phyloP scores from a whole-genome alignment of 2,888 invertebrate genomes.

The Ctena decussata region DNA sequence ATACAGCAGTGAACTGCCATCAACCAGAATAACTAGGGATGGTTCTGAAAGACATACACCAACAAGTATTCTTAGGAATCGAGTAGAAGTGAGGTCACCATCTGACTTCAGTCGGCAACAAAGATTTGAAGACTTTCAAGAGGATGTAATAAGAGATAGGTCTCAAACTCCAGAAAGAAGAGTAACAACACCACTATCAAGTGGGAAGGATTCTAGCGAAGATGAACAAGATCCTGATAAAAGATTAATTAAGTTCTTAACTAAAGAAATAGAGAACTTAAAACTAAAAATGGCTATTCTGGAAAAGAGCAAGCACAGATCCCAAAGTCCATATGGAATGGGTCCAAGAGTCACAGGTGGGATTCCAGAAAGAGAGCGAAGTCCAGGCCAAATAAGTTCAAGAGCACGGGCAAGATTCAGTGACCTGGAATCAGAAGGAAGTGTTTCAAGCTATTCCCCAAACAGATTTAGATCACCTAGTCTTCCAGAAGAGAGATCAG shows the following conservation, averaged over 20 bases:
- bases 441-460: constrained; percentile 51
- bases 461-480: constrained; percentile 34
- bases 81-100: constrained; percentile 43
- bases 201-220: background rate
- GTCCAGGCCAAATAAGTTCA: constrained; percentile 62
- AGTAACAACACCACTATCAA: constrained; percentile 25
- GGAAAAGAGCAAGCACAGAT: constrained; percentile 62
- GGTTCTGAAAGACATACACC: constrained; percentile 37
- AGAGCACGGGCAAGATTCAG: constrained; percentile 57
- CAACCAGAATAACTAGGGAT: constrained; percentile 9
- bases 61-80: constrained; percentile 55
- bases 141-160: constrained; percentile 30
- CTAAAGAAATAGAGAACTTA: constrained; percentile 77
- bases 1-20: constrained; percentile 22
- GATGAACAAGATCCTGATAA: constrained; percentile 61
- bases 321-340: constrained; percentile 56
- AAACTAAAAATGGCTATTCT: constrained; percentile 78
- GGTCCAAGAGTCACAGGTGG: constrained; percentile 54
- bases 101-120: constrained; percentile 32
- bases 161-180: constrained; percentile 42
- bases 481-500: constrained; percentile 21
- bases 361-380: constrained; percentile 58
- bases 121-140: constrained; percentile 3
- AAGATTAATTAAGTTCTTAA: constrained; percentile 68
- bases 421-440: constrained; percentile 48